Base-by-base conservation (phyloP, 1,140 invertebrate species). In the Drosophila kohkoa region DNA sequence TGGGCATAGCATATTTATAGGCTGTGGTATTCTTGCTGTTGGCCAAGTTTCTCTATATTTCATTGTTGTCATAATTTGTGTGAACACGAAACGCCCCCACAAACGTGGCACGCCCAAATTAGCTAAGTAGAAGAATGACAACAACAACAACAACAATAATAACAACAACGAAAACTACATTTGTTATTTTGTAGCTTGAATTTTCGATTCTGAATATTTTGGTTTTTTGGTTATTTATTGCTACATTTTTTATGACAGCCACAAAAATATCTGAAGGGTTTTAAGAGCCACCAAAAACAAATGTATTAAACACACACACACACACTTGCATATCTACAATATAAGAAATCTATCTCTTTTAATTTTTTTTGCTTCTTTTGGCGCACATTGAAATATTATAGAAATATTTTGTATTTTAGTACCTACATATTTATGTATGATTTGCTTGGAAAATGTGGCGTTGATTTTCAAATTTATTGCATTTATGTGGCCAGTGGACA, bases 181-280 rank as follows among this genome's bases (percentile, higher is more conserved):
- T 32, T 32, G 30, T 43, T 57, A 15, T 57, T 55, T 59, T 59
- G 15, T 13, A 15, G 51, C 11, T 54, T 54, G 28, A 49, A 51
- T 43, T 65, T 15, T 66, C 48, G 62, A 30, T 67, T 62, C 10
- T 5, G 58, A 66, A 60, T 74, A 16, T 60, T 51, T 67, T 28
- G 45, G 10, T 41, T 30, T 49, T 52, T 49, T 20, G 20, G 69
- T 89, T 85, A 89, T 89, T 89, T 89, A 88, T 88, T 89, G 79
- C 81, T 76, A 89, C 68, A 89, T 76, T 81, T 75, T 89, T 89
- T 89, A 89, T 89, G 85, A 89, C 85, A 89, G 85, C 78, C 81
- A 85, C 65, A 81, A 81, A 83, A 86, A 77, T 88, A 83, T 78
- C 35, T 89, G 80, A 89, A 85, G 75, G 81, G 81, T 85, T 81